These are phyloP conservation scores for Aethes cnicana DNA, from an alignment of 2,888 invertebrate genomes.

Conservation along the genomic window DNA sequence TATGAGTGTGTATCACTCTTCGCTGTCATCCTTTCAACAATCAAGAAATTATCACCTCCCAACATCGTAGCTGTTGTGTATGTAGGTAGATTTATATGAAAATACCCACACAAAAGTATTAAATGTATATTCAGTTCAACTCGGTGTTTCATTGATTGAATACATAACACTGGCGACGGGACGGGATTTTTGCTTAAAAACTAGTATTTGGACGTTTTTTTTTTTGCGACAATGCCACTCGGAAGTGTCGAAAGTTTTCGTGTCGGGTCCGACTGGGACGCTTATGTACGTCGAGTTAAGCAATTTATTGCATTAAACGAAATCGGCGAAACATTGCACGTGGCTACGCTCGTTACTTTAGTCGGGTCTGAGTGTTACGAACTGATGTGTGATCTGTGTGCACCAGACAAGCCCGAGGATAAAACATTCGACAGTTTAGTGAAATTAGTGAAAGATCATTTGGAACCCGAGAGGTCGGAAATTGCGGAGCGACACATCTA, in stretches of 20 bases:
- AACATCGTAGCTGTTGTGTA: not conserved
- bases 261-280: not conserved
- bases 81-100: too few species aligned
- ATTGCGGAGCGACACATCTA: not conserved
- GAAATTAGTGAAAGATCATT: not conserved
- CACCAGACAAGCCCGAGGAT: not conserved
- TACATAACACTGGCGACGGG: too few species aligned
- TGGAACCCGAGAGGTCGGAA: not conserved
- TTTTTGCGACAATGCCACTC: not conserved
- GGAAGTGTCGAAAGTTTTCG: not conserved
- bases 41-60: too few species aligned
- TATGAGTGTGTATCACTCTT: too few species aligned
- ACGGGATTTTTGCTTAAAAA: too few species aligned
- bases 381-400: constrained; percentile 10
- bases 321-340: not conserved
- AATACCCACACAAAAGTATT: too few species aligned
- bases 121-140: too few species aligned
- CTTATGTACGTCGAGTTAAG: not conserved
- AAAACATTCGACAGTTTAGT: not conserved
- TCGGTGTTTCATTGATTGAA: too few species aligned
- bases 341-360: constrained; percentile 3
- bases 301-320: too few species aligned
- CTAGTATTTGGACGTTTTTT: too few species aligned
- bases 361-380: constrained; percentile 6
- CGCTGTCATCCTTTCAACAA: too few species aligned